phyloP scores from a whole-genome alignment of 2,113 vertebrate species.

The Motacilla alba region DNA sequence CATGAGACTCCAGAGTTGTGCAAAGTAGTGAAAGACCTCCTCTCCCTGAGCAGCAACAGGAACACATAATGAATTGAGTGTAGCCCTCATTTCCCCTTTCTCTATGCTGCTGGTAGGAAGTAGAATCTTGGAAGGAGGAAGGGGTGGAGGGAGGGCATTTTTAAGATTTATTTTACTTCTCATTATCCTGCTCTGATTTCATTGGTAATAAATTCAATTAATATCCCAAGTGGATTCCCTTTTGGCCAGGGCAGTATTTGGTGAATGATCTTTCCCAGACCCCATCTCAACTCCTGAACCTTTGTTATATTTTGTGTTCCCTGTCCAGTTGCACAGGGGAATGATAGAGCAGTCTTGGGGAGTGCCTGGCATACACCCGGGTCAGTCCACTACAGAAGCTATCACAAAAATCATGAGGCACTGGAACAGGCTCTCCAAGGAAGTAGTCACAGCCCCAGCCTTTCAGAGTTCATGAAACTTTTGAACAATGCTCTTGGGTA shows the following conservation, averaged over 20 bases:
- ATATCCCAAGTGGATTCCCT: too few relatives aligned
- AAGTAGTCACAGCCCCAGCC: background rate
- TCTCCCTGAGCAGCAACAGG: fast-evolving
- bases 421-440: background rate
- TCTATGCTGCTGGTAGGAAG: background rate
- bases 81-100: background rate
- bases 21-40: background rate
- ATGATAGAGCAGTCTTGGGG: background rate
- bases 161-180: background rate
- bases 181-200: background rate
- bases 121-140: background rate
- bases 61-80: background rate
- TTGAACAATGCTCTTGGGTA: background rate
- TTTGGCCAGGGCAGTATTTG: background rate
- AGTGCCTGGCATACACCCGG: too few relatives aligned
- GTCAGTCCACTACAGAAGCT: background rate
- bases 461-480: background rate
- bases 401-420: background rate
- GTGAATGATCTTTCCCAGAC: background rate
- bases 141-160: fast-evolving
- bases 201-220: background rate
- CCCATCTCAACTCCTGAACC: background rate
- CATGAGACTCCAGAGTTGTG: background rate
- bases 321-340: too few relatives aligned
- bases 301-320: background rate